Percentiles rank a stretch among this genome's conserved stretches.
Conservation (phyloP, 2,797 vertebrate genomes). For the Coregonus suidteri region DNA sequence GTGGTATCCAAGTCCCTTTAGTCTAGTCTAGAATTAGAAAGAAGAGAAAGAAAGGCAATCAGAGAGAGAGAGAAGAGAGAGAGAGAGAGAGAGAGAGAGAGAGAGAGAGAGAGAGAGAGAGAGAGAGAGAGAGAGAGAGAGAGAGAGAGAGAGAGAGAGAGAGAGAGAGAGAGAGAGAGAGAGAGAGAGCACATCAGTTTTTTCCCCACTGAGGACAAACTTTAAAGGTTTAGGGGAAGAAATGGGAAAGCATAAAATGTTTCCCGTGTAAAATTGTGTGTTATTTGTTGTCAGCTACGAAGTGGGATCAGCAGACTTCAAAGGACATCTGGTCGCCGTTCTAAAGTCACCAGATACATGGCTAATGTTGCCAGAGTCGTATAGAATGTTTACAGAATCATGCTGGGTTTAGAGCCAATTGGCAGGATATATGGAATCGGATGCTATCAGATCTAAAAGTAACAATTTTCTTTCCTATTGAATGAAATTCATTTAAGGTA, state of each 20-base stretch:
- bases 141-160: slow-evolving; percentile 60
- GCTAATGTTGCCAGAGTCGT: slow-evolving; percentile 61
- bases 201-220: slow-evolving; percentile 74
- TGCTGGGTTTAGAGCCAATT: slow-evolving; percentile 50
- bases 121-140: slow-evolving; percentile 69
- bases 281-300: slow-evolving; percentile 84
- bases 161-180: slow-evolving; percentile 54
- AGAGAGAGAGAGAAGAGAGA: slow-evolving; percentile 66
- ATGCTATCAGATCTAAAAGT: slow-evolving; percentile 11
- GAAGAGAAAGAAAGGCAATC: slow-evolving; percentile 61
- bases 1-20: no score
- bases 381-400: slow-evolving; percentile 69
- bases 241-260: slow-evolving; percentile 78
- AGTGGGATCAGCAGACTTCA: slow-evolving; percentile 82
- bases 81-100: no score
- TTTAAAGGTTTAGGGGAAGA: slow-evolving; percentile 70
- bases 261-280: slow-evolving; percentile 82
- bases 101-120: slow-evolving; percentile 53
- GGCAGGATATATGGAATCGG: slow-evolving; percentile 46
- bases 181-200: slow-evolving; percentile 45
- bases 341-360: slow-evolving; percentile 76
- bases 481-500: neutral
- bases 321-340: slow-evolving; percentile 83
- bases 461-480: neutral
- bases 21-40: slow-evolving; percentile 1